These are phyloP conservation scores for Ceriagrion tenellum DNA, from an alignment of 2,888 invertebrate species.

Conservation along the genomic window DNA sequence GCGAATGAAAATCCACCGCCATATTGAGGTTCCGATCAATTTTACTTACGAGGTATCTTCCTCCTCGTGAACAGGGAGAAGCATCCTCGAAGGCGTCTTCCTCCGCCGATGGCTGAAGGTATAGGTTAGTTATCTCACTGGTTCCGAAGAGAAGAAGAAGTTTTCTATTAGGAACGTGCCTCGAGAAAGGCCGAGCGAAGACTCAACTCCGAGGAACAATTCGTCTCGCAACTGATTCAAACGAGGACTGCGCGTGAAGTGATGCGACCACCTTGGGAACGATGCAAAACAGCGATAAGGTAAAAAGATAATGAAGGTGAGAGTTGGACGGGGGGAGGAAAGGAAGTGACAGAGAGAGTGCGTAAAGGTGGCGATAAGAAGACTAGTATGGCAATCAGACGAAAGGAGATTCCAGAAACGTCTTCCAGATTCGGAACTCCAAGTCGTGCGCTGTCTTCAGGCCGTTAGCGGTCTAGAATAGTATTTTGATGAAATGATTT, in stretches of 20 bases:
- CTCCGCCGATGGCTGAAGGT: too few relatives aligned
- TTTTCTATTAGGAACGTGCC: neutral
- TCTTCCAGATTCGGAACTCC: too few relatives aligned
- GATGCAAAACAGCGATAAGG: conserved; percentile 65
- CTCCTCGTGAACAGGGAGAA: neutral
- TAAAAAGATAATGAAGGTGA: neutral
- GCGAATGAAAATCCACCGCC: too few relatives aligned
- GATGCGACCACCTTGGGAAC: neutral
- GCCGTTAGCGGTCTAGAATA: too few relatives aligned
- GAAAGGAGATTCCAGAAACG: neutral
- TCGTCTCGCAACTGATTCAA: neutral
- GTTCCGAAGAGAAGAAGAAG: too few relatives aligned
- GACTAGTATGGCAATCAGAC: neutral
- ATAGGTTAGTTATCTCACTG: too few relatives aligned
- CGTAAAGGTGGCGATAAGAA: neutral
- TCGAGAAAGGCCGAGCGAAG: neutral
- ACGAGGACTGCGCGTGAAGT: neutral
- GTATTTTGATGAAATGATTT: too few relatives aligned
- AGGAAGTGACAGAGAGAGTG: neutral
- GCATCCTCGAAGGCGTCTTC: too few relatives aligned
- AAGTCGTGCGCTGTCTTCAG: too few relatives aligned
- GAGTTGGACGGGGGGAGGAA: neutral
- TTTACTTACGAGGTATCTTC: neutral
- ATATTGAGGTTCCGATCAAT: too few relatives aligned
- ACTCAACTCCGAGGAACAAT: neutral